Percentiles rank a stretch among this genome's conserved stretches.
Evolutionary conservation across 2,797 vertebrate species (phyloP).

Genomic region (Cynopterus sphinx): DNA sequence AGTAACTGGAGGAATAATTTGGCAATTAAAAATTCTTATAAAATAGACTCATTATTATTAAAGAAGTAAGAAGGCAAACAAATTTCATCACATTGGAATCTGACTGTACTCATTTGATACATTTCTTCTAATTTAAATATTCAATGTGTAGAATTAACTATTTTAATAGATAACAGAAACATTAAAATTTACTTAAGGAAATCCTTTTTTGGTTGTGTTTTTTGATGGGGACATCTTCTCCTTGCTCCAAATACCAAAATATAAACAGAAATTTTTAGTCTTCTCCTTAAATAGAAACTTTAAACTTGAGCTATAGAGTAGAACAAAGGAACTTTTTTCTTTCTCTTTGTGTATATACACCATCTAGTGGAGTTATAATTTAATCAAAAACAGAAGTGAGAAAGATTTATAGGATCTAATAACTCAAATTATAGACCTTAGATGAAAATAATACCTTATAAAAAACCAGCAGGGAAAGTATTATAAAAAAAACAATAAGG

Average conservation of each 20-base stretch:
- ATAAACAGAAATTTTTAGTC: background rate
- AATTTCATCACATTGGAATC: background rate
- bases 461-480: background rate
- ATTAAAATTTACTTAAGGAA: background rate
- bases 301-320: background rate
- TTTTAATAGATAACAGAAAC: background rate
- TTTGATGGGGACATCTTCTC: background rate
- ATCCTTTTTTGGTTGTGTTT: background rate
- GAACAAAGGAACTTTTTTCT: slow-evolving; percentile 18
- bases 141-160: background rate
- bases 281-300: slow-evolving; percentile 18
- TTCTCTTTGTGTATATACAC: slow-evolving; percentile 18
- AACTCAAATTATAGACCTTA: background rate
- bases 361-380: slow-evolving; percentile 26
- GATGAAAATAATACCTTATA: background rate
- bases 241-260: background rate
- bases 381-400: background rate
- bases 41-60: background rate
- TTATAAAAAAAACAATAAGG: background rate
- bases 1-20: background rate
- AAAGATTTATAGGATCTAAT: background rate
- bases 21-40: background rate
- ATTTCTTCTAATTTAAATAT: slow-evolving; percentile 41
- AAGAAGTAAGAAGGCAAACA: background rate
- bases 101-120: background rate